Percentiles rank a stretch among this genome's conserved stretches.
These are phyloP conservation scores for Drosophila parthenogenetica DNA, from an alignment of 2,888 invertebrate species.

Conservation along the genomic window DNA sequence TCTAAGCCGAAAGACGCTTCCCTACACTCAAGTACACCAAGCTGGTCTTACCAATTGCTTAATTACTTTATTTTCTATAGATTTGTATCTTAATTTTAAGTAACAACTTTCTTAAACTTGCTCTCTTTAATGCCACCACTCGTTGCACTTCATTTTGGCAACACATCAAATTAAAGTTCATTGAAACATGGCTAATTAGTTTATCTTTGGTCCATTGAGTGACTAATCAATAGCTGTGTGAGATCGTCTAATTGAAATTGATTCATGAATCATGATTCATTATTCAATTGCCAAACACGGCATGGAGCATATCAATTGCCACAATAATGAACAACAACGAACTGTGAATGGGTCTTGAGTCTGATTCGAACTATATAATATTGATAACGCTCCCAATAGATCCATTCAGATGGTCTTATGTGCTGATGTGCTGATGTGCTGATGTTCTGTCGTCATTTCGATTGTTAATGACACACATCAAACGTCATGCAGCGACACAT, in stretches of 20 bases:
- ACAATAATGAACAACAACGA: constrained; percentile 14
- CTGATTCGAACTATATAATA: constrained; percentile 21
- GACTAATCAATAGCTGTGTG: constrained; percentile 3
- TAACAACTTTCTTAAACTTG: too few relatives aligned
- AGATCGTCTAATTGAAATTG: constrained; percentile 18
- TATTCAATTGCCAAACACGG: constrained; percentile 13
- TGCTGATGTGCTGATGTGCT: background rate
- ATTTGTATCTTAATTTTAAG: too few relatives aligned
- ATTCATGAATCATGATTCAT: constrained; percentile 12
- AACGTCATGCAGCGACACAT: constrained; percentile 63
- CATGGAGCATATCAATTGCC: constrained; percentile 10
- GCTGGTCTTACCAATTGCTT: too few relatives aligned
- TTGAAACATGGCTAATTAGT: constrained; percentile 14
- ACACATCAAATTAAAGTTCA: background rate
- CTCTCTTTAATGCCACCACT: too few relatives aligned
- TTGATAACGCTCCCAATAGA: constrained; percentile 23
- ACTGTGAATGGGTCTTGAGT: constrained; percentile 9
- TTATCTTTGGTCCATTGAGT: constrained; percentile 8
- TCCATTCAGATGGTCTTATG: background rate
- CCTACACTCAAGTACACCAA: too few relatives aligned
- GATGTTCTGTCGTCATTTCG: constrained; percentile 7
- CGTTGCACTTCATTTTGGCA: background rate
- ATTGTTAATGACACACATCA: constrained; percentile 63
- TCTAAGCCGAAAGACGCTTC: too few relatives aligned
- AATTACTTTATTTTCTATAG: too few relatives aligned